Evolutionary conservation across 2,888 invertebrate genomes (phyloP).

Genomic region (Leistus spinibarbis): DNA sequence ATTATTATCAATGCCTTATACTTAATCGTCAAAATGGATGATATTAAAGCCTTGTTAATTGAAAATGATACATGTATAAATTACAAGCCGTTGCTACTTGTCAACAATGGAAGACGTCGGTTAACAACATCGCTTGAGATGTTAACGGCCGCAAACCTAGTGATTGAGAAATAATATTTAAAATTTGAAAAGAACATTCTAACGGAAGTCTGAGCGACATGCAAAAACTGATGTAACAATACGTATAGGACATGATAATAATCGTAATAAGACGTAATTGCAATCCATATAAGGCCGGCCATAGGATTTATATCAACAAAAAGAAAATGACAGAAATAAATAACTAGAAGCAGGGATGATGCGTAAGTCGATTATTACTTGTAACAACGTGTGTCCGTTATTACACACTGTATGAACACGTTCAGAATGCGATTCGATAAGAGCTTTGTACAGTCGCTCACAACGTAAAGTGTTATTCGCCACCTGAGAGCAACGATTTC

Average conservation of each 20-base stretch:
- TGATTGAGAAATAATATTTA: neutral
- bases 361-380: constrained; percentile 16
- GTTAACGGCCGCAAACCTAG: neutral
- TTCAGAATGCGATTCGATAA: neutral
- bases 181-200: constrained; percentile 5
- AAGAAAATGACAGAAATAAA: neutral
- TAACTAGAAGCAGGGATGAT: neutral
- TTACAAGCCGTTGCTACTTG: neutral
- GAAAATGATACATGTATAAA: neutral
- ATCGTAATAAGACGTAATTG: constrained; percentile 38
- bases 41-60: too few relatives aligned
- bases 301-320: constrained; percentile 18
- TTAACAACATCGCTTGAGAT: neutral
- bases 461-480: too few relatives aligned
- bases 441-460: neutral
- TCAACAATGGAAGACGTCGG: neutral
- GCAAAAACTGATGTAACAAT: constrained; percentile 28
- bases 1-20: too few relatives aligned
- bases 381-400: constrained; percentile 8
- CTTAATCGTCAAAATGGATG: too few relatives aligned
- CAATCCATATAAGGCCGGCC: constrained; percentile 27
- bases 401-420: neutral
- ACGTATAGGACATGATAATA: constrained; percentile 31
- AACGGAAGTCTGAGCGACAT: constrained; percentile 32
- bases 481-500: too few relatives aligned